Base-by-base conservation (phyloP, 2,797 vertebrate genomes). In the Spondyliosoma cantharus region DNA sequence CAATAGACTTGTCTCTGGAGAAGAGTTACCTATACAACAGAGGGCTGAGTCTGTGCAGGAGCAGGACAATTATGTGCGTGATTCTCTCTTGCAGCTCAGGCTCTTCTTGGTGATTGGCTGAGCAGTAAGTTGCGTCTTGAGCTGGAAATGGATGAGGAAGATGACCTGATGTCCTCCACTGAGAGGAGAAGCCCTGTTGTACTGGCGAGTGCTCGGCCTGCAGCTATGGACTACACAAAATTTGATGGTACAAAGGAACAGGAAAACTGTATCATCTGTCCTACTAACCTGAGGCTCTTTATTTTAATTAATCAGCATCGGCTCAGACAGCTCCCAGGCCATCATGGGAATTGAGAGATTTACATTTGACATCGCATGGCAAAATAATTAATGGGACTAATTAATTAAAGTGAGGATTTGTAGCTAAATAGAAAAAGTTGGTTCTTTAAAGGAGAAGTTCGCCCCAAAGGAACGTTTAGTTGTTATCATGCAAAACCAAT, bases 81-180 rank as follows among this genome's bases (percentile, higher is more conserved):
- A 25, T 78, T 81, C 5, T 57, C 27, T 80, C 58, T 80, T 80
- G 48, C 90, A 99, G 98, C 97, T 81, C 96, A 96, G 86, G 94
- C 94, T 58, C 92, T 99, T 81, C 93, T 99, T 50, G 94, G 82
- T 62, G 95, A 95, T 53, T 99, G 97, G 97, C 92, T 98, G 91
- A 92, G 94, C 82, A 95, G 87, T 87, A 97, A 96, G 63, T 86
- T 98, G 84, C 94, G 93, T 0, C 66, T 93, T 79, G 95, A 97
- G 84, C 90, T 96, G 78, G 90, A 88, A 76, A 92, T 89, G 6
- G 95, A 93, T 0, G 89, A 93, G 4, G 90, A 92, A 5, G 87
- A 90, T 60, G 81, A 90, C 16, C 46, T 62, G 37, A 80, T 71
- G 49, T 53, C 54, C 78, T 79, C 74, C 3, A 7, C 62, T 67